Base-by-base conservation (phyloP, 64 coral and sea anemone species). In the Porites australiensis region DNA sequence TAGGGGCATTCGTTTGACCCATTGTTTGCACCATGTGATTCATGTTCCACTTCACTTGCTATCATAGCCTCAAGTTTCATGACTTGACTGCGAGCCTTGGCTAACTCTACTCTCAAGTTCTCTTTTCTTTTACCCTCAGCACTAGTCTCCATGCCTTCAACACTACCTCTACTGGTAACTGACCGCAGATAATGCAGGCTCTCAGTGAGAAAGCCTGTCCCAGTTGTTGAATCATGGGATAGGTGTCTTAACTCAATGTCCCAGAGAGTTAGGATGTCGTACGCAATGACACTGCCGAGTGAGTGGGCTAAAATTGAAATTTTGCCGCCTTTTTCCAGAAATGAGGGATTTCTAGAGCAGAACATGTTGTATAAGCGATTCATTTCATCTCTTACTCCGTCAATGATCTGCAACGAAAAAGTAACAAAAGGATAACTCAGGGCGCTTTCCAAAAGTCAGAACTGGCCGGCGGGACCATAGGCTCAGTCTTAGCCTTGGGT, bases 251-350 rank as follows among this genome's bases (percentile, higher is more conserved):
- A 71, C 74, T 95, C 94, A 20, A 94, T 90, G 72, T 99, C 98
- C 94, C 94, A 99, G 3, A 93, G 70, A 14, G 94, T 93, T 62
- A 99, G 77, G 49, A 99, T 96, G 54, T 99, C 98, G n/a, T 99
- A 99, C 2, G 92, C 75, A 48, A 99, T 99, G 16, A 99, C 88
- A 85, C 98, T 99, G 4, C 98, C 98, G 12, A 99, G 84, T 0
- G 98, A 99, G 65, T 99, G 98, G 12, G 92, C 98, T 21, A 99
- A 50, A 6, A 99, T 83, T 3, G 98, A 99, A 18, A 99, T 92
- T 78, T 96, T 96, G 21, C 94, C 88, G 51, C 87, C 70, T 71
- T 75, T 94, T 88, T 94, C 94, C 64, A 73, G 55, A 23, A 99
- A 99, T 3, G 62, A 79, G 51, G 89, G 72, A 74, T 99, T 96